These are phyloP conservation scores for Myiopsitta monachus DNA, from an alignment of 2,113 vertebrate genomes.

Conservation along the genomic window DNA sequence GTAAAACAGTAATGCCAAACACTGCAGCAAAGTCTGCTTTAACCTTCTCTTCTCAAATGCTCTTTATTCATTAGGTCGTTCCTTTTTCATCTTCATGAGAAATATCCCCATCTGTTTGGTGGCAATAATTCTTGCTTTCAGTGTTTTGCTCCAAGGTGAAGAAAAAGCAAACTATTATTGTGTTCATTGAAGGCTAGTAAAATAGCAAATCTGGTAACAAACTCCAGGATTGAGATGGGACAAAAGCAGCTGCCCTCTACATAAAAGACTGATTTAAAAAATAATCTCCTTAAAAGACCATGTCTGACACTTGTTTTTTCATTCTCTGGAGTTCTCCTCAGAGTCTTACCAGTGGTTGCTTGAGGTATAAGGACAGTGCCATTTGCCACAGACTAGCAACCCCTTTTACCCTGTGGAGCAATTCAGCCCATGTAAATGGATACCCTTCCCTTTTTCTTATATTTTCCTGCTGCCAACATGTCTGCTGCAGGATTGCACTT, in stretches of 20 bases:
- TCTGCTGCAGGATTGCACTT: neutral
- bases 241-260: neutral
- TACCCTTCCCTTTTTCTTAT: neutral
- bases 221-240: neutral
- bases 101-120: conserved; percentile 37
- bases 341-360: neutral
- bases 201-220: conserved; percentile 14
- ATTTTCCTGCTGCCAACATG: neutral
- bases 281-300: conserved; percentile 5
- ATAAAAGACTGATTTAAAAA: neutral
- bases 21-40: neutral
- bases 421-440: neutral
- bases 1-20: conserved; percentile 11
- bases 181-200: conserved; percentile 32
- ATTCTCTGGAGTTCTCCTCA: conserved; percentile 3
- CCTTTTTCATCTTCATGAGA: conserved; percentile 29
- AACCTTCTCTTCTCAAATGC: conserved; percentile 14
- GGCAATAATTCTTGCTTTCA: conserved; percentile 20
- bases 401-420: neutral
- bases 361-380: neutral
- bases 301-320: neutral
- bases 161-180: conserved; percentile 27
- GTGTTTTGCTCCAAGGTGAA: conserved; percentile 43
- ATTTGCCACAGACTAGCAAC: neutral
- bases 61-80: conserved; percentile 26